Percentiles rank a stretch among this genome's conserved stretches.
Evolutionary conservation across 2,797 vertebrate species (phyloP).

Genomic region (Podarcis lilfordi): DNA sequence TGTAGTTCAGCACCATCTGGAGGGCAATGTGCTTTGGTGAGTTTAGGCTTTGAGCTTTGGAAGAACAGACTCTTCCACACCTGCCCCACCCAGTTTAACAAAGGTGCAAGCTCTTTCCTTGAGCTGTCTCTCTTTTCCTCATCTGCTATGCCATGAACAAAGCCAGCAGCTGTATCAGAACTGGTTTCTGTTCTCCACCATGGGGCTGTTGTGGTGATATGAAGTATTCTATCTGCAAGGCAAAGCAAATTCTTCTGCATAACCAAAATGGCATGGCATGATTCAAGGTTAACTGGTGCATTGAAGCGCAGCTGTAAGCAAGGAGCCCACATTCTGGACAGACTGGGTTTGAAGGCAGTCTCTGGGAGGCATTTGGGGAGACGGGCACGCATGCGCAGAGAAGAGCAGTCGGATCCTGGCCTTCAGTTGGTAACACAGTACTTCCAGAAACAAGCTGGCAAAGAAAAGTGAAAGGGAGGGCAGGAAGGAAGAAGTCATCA

Average conservation of each 20-base stretch:
- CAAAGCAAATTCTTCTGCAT: accelerated
- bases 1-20: no score
- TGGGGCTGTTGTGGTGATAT: not conserved
- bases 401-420: not conserved
- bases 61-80: not conserved
- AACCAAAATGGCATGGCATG: not conserved
- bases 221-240: not conserved
- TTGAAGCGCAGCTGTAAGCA: accelerated
- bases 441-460: conserved; percentile 58
- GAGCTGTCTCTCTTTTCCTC: not conserved
- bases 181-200: not conserved
- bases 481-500: not conserved
- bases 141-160: not conserved
- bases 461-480: not conserved
- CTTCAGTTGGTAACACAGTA: conserved; percentile 51
- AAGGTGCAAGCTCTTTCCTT: not conserved
- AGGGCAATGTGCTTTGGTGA: not conserved
- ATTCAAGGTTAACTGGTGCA: not conserved
- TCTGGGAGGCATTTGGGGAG: not conserved
- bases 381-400: accelerated
- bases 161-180: not conserved
- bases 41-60: not conserved
- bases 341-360: not conserved
- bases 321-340: not conserved
- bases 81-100: no score